These are phyloP conservation scores for Chrysocyon brachyurus DNA, from an alignment of 2,797 vertebrate species.

Conservation along the genomic window DNA sequence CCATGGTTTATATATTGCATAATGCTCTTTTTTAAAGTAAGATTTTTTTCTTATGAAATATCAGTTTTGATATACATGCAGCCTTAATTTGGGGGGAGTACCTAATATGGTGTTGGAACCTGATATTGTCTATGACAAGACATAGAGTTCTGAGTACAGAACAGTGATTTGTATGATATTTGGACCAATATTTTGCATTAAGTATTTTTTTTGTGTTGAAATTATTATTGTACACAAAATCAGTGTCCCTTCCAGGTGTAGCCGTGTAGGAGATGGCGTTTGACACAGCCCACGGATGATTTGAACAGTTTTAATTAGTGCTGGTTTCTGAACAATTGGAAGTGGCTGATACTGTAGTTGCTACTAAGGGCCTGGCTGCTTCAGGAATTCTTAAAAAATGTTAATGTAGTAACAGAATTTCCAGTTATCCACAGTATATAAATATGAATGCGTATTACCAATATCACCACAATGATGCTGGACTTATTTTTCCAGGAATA, in stretches of 20 bases:
- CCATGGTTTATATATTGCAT: neutral
- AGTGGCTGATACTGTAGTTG: neutral
- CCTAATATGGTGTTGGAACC: neutral
- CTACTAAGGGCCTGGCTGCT: neutral
- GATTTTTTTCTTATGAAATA: neutral
- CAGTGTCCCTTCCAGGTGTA: neutral
- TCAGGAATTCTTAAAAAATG: neutral
- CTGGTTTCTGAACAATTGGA: constrained; percentile 5
- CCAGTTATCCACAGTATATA: neutral
- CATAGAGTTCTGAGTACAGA: neutral
- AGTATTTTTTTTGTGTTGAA: neutral
- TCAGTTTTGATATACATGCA: neutral
- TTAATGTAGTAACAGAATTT: neutral
- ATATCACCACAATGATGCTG: neutral
- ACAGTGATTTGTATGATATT: neutral
- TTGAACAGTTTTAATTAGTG: neutral
- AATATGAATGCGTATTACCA: constrained; percentile 27
- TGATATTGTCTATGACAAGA: neutral
- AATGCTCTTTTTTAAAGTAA: neutral
- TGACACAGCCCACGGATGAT: neutral
- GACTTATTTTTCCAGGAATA: constrained; percentile 59
- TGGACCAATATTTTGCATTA: neutral
- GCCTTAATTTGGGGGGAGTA: neutral
- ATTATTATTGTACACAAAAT: neutral
- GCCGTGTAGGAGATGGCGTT: neutral